Evolutionary conservation across 2,113 vertebrate genomes (phyloP).

Genomic region (Jaculus jaculus): DNA sequence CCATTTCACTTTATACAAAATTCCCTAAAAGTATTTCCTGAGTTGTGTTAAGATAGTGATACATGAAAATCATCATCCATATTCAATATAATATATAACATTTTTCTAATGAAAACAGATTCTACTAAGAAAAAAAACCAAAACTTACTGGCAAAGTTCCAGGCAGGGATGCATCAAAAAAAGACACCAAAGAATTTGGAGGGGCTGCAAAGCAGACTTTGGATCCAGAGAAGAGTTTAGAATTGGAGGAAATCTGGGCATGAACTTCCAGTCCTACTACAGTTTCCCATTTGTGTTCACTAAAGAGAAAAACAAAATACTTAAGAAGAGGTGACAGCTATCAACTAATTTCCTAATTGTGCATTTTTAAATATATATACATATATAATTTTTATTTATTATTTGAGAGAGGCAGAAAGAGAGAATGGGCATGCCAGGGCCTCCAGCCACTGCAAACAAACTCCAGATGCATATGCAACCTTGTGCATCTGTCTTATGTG

Average conservation of each 20-base stretch:
- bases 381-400: no score
- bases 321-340: slow-evolving; percentile 10
- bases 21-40: slow-evolving; percentile 24
- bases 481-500: no score
- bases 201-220: slow-evolving; percentile 92
- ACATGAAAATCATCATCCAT: background rate
- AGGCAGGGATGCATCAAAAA: slow-evolving; percentile 97
- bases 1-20: background rate
- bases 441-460: no score
- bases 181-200: slow-evolving; percentile 96
- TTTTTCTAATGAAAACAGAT: slow-evolving; percentile 52
- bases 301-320: slow-evolving; percentile 75
- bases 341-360: slow-evolving; percentile 28
- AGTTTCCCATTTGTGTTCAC: slow-evolving; percentile 87
- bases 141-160: slow-evolving; percentile 97
- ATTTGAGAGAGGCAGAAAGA: no score
- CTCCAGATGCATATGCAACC: no score
- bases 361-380: slow-evolving; percentile 44
- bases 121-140: slow-evolving; percentile 47
- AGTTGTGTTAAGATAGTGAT: slow-evolving; percentile 9
- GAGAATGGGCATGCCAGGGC: no score
- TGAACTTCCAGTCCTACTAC: slow-evolving; percentile 98
- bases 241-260: slow-evolving; percentile 94
- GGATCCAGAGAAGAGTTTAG: slow-evolving; percentile 96
- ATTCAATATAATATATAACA: slow-evolving; percentile 2